Evolutionary conservation across 2,888 invertebrate species (phyloP).

Genomic region (Stictocephala bisonia): DNA sequence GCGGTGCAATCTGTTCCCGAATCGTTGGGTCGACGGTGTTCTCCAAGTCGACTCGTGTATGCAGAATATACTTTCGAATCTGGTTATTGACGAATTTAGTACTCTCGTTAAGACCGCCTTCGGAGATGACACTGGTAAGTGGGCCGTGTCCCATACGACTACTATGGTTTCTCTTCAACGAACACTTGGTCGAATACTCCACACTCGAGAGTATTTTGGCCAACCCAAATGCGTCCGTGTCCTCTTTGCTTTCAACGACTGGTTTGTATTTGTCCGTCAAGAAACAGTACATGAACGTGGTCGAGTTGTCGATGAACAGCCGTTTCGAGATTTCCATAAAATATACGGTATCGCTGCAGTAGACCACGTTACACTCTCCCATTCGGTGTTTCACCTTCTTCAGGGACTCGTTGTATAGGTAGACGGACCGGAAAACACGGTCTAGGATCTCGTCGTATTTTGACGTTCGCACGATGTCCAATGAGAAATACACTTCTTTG

Average conservation of each 20-base stretch:
- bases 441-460: background rate
- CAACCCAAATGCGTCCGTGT: background rate
- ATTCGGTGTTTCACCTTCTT: background rate
- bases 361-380: background rate
- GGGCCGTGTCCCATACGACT: slow-evolving; percentile 7
- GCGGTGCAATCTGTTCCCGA: no score
- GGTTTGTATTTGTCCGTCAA: slow-evolving; percentile 13
- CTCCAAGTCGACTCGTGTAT: no score
- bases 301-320: background rate
- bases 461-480: background rate
- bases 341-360: slow-evolving; percentile 6
- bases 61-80: background rate
- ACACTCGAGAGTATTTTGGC: slow-evolving; percentile 8
- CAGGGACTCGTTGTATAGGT: background rate
- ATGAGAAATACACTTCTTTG: background rate
- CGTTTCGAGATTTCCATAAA: background rate
- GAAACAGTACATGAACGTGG: slow-evolving; percentile 10
- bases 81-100: background rate
- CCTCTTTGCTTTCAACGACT: slow-evolving; percentile 8
- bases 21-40: no score
- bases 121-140: background rate
- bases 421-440: background rate
- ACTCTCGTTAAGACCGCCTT: slow-evolving; percentile 8
- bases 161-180: background rate
- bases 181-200: slow-evolving; percentile 5